Evolutionary conservation across 2,113 vertebrate species (phyloP).

Genomic region (Melanocharis versteri): DNA sequence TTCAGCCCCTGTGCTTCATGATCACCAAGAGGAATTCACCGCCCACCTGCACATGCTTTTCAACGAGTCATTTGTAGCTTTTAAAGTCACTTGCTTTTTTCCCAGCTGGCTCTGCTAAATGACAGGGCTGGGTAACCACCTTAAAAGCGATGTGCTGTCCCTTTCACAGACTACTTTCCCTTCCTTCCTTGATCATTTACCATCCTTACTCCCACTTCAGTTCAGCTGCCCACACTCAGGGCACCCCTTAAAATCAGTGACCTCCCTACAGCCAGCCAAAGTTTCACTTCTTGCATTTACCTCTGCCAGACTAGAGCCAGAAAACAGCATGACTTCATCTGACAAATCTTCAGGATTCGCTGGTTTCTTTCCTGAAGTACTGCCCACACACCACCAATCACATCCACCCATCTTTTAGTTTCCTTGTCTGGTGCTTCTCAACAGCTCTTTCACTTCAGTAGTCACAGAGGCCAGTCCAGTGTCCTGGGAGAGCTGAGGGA

Average conservation of each 20-base stretch:
- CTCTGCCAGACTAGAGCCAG: neutral
- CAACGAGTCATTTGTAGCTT: constrained; percentile 8
- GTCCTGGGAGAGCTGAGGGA: neutral
- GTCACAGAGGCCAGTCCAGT: neutral
- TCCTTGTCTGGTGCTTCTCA: neutral
- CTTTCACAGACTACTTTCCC: neutral
- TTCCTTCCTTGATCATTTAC: neutral
- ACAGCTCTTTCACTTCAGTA: neutral
- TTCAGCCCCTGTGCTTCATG: neutral
- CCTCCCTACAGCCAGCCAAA: neutral
- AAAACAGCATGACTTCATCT: neutral
- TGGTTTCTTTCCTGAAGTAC: neutral
- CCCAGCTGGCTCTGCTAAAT: constrained; percentile 35
- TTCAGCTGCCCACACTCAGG: neutral
- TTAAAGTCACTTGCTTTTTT: constrained; percentile 34
- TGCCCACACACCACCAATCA: neutral
- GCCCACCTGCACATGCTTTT: constrained; percentile 12
- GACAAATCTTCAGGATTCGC: neutral
- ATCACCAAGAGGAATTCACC: neutral
- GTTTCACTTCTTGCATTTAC: neutral
- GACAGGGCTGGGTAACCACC: neutral
- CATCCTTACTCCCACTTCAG: neutral
- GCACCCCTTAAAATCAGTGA: neutral
- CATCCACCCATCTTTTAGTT: neutral
- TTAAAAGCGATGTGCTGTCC: neutral